phyloP scores from a whole-genome alignment of 2,113 vertebrate genomes.

The Hylia prasina region DNA sequence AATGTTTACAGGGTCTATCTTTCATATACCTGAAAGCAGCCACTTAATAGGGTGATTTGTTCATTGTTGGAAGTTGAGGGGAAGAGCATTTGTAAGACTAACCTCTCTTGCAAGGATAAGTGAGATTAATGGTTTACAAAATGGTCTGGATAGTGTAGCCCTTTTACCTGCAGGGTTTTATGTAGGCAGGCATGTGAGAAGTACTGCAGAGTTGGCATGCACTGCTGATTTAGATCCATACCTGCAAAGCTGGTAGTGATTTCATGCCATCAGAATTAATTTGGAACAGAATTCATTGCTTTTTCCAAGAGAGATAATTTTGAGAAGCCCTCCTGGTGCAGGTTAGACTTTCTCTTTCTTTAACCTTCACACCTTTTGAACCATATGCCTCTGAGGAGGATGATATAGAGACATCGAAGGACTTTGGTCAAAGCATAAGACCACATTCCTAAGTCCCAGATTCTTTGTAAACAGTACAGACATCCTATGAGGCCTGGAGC shows the following conservation, averaged over 20 bases:
- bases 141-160: slow-evolving; percentile 43
- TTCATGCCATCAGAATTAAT: neutral
- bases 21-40: neutral
- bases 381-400: neutral
- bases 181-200: neutral
- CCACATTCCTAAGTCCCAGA: neutral
- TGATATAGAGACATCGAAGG: neutral
- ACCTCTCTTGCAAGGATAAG: slow-evolving; percentile 6
- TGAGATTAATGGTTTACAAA: slow-evolving; percentile 61
- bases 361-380: neutral
- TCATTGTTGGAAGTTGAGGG: neutral
- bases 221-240: neutral
- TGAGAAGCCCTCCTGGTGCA: neutral
- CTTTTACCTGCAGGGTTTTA: slow-evolving; percentile 20
- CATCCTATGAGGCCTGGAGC: neutral
- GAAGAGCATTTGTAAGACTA: slow-evolving; percentile 25
- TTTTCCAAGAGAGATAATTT: neutral
- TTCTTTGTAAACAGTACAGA: neutral
- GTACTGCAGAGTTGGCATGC: neutral
- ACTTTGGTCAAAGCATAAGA: neutral
- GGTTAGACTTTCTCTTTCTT: neutral
- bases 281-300: neutral
- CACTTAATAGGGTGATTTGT: neutral
- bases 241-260: neutral
- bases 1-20: neutral